These are phyloP conservation scores for Scolanthus callimorphus DNA, from an alignment of 92 coral and sea anemone genomes.

Conservation along the genomic window DNA sequence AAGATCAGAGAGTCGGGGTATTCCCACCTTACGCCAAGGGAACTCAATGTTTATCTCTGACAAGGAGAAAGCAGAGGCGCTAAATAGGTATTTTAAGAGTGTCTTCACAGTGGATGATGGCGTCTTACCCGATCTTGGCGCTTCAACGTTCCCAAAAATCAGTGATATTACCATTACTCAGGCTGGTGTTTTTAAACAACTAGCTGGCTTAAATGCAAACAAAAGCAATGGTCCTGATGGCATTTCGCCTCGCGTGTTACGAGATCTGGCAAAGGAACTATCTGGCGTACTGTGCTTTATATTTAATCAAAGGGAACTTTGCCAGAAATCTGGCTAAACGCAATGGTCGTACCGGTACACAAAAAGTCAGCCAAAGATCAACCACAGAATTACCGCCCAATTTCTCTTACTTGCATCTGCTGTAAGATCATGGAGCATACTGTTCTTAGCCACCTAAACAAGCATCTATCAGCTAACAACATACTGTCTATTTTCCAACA, in stretches of 20 bases:
- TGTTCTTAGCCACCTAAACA: slow-evolving; percentile 25
- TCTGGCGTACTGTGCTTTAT: not conserved
- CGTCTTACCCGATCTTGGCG: slow-evolving; percentile 1
- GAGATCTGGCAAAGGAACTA: slow-evolving; percentile 1
- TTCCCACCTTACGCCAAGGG: slow-evolving; percentile 4
- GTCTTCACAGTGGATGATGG: slow-evolving; percentile 31
- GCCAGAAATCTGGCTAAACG: not conserved
- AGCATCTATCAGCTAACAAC: slow-evolving; percentile 20
- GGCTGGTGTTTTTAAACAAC: slow-evolving; percentile 19
- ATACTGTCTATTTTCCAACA: slow-evolving; percentile 12
- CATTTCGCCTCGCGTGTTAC: slow-evolving; percentile 13
- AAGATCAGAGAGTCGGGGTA: slow-evolving; percentile 38
- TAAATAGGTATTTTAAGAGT: slow-evolving; percentile 18
- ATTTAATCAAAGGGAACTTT: slow-evolving; percentile 3
- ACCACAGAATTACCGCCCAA: slow-evolving; percentile 21
- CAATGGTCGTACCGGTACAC: not conserved
- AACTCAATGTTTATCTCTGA: slow-evolving; percentile 19
- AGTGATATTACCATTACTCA: not conserved
- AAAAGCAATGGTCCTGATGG: slow-evolving; percentile 30
- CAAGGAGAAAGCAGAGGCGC: slow-evolving; percentile 39
- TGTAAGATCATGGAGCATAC: slow-evolving; percentile 38
- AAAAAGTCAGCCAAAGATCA: slow-evolving; percentile 8
- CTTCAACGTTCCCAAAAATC: not conserved
- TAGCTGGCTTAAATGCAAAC: slow-evolving; percentile 8
- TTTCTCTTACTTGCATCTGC: slow-evolving; percentile 21